Base-by-base conservation (phyloP, 2,888 invertebrate species). In the Hyppa rectilinea region DNA sequence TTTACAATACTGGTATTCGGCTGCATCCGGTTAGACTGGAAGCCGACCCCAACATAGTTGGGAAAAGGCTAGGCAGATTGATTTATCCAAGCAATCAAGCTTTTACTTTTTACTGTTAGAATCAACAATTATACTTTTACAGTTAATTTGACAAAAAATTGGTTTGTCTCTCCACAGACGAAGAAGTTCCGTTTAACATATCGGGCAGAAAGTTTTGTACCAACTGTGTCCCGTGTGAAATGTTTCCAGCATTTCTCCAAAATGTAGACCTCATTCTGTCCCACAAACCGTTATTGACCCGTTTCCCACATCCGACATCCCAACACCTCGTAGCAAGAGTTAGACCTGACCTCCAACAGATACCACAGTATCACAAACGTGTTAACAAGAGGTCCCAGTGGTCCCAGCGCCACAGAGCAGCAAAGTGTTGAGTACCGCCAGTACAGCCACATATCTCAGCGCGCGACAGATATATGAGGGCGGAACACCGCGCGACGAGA, bases 401-500 rank as follows among this genome's bases (percentile, higher is more conserved):
- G 67, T 75, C 62, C 68, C 64, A 64, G 23, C 52, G 55, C 61
- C 75, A 69, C 69, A 73, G 55, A 63, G 58, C 58, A 69, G 71
- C 75, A 78, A 80, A 78, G 82, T 83, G 78, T 78, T 74, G 73
- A 80, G 81, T 74, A 73, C 68, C 36, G 63, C 65, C 61, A 43
- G 64, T 61, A 43, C 64, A 7, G 17, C 31, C 56, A 74, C 78
- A 75, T 82, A 83, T 87, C 81, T 83, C 72, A 71, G 47, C 61
- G 31, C 14, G 40, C 63, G 84, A 85, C 84, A 87, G 85, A 89
- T 90, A 87, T 89, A 90, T 83, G 87, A 87, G 85, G 83, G 85
- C 86, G 88, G 85, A 88, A 88, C 82, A 85, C 75, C 67, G 52
- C 58, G 34, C 64, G 64, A 89, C 88, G 83, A 82, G 89, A 86